These are phyloP conservation scores for Nephrocerus scutellatus DNA, from an alignment of 2,888 invertebrate species.

Conservation along the genomic window DNA sequence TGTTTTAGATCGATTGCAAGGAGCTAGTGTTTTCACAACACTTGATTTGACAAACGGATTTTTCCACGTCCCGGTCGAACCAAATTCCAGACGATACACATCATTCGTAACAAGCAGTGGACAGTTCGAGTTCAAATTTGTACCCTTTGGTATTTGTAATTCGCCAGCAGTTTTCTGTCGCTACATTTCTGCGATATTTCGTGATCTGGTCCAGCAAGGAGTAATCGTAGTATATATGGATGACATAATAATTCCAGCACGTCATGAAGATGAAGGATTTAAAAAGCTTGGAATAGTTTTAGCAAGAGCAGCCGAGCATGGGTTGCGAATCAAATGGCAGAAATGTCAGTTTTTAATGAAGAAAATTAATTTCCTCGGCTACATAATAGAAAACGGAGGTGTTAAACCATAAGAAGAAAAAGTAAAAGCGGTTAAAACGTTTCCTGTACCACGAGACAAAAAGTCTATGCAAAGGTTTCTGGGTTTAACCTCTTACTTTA, in stretches of 20 bases:
- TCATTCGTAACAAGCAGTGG: constrained; percentile 16
- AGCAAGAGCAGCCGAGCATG: not conserved
- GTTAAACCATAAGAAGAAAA: constrained; percentile 16
- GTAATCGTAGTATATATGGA: constrained; percentile 14
- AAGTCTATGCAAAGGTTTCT: constrained; percentile 14
- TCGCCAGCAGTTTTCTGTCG: constrained; percentile 6
- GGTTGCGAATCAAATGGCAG: constrained; percentile 7
- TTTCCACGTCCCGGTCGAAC: constrained; percentile 10
- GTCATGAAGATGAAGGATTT: constrained; percentile 9
- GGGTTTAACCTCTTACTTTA: constrained; percentile 17
- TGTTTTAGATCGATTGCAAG: constrained; percentile 14
- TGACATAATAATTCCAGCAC: constrained; percentile 16
- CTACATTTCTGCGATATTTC: constrained; percentile 1
- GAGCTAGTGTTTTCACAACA: constrained; percentile 3
- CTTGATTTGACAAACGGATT: constrained; percentile 3
- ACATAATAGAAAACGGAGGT: constrained; percentile 3
- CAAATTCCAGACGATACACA: constrained; percentile 14
- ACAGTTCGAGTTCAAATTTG: constrained; percentile 14
- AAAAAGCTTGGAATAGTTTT: constrained; percentile 1
- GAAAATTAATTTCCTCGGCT: constrained; percentile 5
- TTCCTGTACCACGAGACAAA: constrained; percentile 9
- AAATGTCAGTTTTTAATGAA: constrained; percentile 11
- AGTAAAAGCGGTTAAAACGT: constrained; percentile 7
- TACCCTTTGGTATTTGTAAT: constrained; percentile 11
- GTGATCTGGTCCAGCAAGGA: constrained; percentile 3